phyloP scores from a whole-genome alignment of 2,888 invertebrate species.

The Sepioteuthis lessoniana region DNA sequence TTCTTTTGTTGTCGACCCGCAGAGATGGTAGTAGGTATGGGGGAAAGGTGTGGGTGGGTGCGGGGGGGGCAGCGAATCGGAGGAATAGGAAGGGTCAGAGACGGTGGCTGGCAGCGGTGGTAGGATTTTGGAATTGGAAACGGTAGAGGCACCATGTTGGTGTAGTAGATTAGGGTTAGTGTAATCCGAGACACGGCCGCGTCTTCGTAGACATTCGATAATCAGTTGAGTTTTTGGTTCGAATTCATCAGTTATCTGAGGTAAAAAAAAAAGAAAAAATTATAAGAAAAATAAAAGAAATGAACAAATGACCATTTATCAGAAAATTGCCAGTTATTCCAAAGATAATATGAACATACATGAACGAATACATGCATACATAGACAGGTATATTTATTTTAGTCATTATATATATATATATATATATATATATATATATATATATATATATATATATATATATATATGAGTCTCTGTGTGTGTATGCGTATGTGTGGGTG shows the following conservation, averaged over 20 bases:
- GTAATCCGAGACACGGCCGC: neutral
- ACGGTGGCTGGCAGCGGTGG: neutral
- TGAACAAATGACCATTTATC: neutral
- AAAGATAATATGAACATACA: neutral
- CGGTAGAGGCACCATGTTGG: neutral
- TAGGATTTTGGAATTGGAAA: neutral
- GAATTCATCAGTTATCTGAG: neutral
- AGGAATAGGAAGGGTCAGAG: neutral
- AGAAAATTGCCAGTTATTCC: neutral
- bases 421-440: no score
- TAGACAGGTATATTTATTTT: neutral
- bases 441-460: no score
- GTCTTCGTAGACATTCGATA: neutral
- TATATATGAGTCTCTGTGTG: no score
- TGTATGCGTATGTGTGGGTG: no score
- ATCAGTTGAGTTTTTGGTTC: neutral
- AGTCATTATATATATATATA: neutral
- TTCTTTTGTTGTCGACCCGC: constrained; percentile 23
- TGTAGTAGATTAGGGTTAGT: neutral
- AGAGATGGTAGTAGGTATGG: neutral
- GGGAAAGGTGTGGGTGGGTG: neutral
- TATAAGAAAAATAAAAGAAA: no score
- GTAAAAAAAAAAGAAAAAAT: neutral
- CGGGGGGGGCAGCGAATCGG: neutral
- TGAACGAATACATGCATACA: neutral